A percentile compares a stretch with the other conserved stretches of the same genome.
Conservation (phyloP, 2,113 vertebrate species). For the Himantopus leucocephalus region DNA sequence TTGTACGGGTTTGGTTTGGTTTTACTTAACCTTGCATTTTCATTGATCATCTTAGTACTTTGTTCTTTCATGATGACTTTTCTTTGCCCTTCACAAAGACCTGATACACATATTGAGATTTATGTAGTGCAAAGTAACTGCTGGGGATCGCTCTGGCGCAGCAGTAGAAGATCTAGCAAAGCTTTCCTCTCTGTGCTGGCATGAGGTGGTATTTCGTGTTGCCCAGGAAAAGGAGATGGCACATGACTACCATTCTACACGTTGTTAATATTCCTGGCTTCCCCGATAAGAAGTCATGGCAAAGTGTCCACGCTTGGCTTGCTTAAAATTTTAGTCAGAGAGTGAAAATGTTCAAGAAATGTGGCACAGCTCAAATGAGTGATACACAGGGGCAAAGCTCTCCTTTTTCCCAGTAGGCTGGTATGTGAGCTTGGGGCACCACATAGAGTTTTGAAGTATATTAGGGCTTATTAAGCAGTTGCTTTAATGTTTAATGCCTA, state of each 20-base stretch:
- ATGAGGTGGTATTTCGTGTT: neutral
- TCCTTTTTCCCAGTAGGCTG: neutral
- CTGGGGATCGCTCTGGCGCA: neutral
- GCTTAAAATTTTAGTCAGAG: neutral
- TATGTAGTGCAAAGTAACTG: neutral
- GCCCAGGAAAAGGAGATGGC: neutral
- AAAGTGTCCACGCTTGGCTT: neutral
- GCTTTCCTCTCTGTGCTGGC: neutral
- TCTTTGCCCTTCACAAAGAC: neutral
- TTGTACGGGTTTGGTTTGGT: neutral
- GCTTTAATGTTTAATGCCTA: neutral
- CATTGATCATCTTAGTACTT: neutral
- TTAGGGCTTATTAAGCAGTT: neutral
- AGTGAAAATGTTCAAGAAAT: neutral
- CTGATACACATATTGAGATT: neutral
- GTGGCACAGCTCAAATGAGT: neutral
- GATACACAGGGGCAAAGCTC: neutral
- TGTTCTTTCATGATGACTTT: neutral
- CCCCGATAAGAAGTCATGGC: neutral
- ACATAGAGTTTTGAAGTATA: neutral
- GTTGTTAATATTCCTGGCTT: neutral
- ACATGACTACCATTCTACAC: neutral
- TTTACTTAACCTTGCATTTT: slow-evolving; percentile 9
- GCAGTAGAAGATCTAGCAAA: neutral
- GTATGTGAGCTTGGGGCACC: neutral